phyloP scores from a whole-genome alignment of 2,797 vertebrate genomes.

The Manis javanica region DNA sequence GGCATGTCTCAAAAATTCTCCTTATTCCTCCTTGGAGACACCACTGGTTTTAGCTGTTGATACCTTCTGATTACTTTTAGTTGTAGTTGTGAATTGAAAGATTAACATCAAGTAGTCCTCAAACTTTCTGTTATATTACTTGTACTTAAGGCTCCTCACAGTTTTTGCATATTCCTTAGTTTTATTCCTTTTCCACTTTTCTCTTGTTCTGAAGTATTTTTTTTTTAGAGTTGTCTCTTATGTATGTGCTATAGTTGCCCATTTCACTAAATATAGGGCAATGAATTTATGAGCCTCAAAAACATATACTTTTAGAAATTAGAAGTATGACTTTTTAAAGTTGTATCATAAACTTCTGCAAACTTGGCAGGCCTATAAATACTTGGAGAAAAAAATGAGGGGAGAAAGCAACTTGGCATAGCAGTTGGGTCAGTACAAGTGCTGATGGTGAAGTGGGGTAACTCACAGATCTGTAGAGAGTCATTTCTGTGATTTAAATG shows the following conservation, averaged over 20 bases:
- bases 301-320: constrained; percentile 14
- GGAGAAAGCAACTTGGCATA: constrained; percentile 74
- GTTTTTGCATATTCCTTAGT: neutral
- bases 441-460: constrained; percentile 67
- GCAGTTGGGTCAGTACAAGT: constrained; percentile 74
- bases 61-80: neutral
- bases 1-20: too few species aligned
- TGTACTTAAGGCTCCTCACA: too few species aligned
- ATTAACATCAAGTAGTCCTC: neutral
- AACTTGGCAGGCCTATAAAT: constrained; percentile 32
- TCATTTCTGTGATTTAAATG: constrained; percentile 74
- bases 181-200: neutral
- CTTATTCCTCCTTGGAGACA: too few species aligned
- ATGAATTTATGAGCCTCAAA: neutral
- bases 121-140: neutral
- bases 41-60: neutral
- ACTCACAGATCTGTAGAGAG: constrained; percentile 62
- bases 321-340: neutral
- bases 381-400: constrained; percentile 38
- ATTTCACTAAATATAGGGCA: neutral
- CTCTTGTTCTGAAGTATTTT: neutral
- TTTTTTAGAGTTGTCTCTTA: neutral
- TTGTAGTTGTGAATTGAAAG: neutral
- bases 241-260: neutral
- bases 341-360: neutral